Evolutionary conservation across 2,888 invertebrate genomes (phyloP).

Genomic region (Lasiommata megera): DNA sequence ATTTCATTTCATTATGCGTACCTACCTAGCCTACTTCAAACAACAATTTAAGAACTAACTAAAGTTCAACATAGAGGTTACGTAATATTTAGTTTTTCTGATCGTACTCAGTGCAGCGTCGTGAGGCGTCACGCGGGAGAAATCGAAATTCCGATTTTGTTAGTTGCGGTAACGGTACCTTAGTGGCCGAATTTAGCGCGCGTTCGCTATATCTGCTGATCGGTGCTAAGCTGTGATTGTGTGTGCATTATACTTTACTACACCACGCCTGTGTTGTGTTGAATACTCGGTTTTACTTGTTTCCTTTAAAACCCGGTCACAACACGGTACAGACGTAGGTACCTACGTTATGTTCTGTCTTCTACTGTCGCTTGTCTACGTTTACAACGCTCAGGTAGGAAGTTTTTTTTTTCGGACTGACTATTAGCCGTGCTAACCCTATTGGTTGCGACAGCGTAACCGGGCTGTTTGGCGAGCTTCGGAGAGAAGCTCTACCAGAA

Average conservation of each 20-base stretch:
- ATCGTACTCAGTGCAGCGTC: conserved; percentile 5
- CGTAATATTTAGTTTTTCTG: neutral
- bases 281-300: neutral
- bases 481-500: too few species aligned
- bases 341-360: too few species aligned
- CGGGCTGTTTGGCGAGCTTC: too few species aligned
- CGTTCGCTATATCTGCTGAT: conserved; percentile 29
- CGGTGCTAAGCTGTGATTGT: conserved; percentile 26
- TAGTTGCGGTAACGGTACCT: conserved; percentile 38
- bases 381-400: too few species aligned
- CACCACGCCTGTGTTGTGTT: neutral
- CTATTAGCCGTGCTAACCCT: too few species aligned
- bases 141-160: conserved; percentile 38
- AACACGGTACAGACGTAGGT: neutral
- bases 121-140: conserved; percentile 29
- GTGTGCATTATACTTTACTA: neutral
- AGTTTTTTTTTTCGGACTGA: too few species aligned
- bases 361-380: too few species aligned
- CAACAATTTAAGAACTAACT: too few species aligned
- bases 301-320: neutral
- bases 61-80: neutral
- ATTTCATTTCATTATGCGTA: too few species aligned
- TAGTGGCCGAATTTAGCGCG: conserved; percentile 37
- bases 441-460: too few species aligned
- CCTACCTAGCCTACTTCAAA: too few species aligned